These are phyloP conservation scores for Tragopan temminckii DNA, from an alignment of 2,797 vertebrate species.

Conservation along the genomic window DNA sequence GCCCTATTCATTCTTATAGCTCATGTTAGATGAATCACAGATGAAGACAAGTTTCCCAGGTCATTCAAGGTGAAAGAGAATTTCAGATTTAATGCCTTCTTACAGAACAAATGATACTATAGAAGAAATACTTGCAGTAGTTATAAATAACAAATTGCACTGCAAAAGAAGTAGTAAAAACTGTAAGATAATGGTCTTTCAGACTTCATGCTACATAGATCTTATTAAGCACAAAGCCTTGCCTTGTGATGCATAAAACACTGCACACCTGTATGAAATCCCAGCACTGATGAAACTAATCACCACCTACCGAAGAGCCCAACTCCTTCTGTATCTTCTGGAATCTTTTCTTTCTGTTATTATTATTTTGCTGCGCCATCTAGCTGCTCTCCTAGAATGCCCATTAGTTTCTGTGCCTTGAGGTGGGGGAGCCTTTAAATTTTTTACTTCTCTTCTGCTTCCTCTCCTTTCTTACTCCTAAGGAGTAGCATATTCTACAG, in stretches of 20 bases:
- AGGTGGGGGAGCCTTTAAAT: background rate
- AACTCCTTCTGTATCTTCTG: background rate
- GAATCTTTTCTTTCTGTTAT: background rate
- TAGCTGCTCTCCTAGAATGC: background rate
- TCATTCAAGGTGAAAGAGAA: background rate
- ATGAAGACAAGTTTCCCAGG: background rate
- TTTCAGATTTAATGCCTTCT: background rate
- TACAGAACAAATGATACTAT: background rate
- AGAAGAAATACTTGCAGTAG: background rate
- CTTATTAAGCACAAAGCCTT: background rate
- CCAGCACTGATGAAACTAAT: background rate
- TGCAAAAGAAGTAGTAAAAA: background rate
- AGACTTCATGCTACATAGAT: background rate
- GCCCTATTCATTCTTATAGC: background rate
- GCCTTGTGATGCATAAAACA: background rate
- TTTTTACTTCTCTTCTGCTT: background rate
- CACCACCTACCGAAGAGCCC: slow-evolving; percentile 9
- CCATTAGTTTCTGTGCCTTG: background rate
- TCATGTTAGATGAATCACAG: background rate
- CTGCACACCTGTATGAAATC: background rate
- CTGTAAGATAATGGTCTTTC: background rate
- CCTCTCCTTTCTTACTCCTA: background rate
- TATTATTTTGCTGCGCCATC: background rate
- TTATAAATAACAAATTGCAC: background rate
- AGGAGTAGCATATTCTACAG: background rate